Percentiles rank a stretch among this genome's conserved stretches.
Conservation (phyloP, 2,113 vertebrate genomes). For the Terrapene triunguis region DNA sequence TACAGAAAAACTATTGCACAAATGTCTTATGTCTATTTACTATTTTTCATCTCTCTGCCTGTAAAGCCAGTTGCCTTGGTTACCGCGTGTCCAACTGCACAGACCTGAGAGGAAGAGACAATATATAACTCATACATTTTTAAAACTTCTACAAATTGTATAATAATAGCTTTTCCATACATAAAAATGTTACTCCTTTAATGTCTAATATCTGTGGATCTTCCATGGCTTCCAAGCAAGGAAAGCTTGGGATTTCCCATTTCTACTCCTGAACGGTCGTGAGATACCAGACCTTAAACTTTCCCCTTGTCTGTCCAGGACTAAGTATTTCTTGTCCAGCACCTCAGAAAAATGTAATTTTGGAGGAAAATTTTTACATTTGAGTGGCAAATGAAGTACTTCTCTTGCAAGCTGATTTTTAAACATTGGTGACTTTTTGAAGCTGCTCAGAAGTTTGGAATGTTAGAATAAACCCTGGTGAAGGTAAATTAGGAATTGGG, state of each 20-base stretch:
- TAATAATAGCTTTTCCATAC: background rate
- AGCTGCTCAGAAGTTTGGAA: background rate
- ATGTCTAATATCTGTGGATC: background rate
- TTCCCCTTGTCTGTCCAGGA: background rate
- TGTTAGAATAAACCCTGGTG: background rate
- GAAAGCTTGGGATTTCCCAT: background rate
- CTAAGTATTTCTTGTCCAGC: background rate
- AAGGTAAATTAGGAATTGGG: background rate
- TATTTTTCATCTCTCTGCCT: background rate
- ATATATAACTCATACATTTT: background rate
- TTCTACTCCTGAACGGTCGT: background rate
- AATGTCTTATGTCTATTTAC: background rate
- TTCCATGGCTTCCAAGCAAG: background rate
- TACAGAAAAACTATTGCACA: background rate
- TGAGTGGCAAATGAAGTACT: background rate
- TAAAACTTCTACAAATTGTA: background rate
- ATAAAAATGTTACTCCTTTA: background rate
- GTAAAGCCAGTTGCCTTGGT: background rate
- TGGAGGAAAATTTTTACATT: background rate
- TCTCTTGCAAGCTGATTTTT: background rate
- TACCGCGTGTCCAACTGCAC: background rate
- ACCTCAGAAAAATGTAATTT: background rate
- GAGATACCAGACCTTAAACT: background rate
- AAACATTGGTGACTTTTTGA: background rate
- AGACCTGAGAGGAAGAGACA: background rate